phyloP scores from a whole-genome alignment of 2,113 vertebrate genomes.

The Aplodontia rufa region DNA sequence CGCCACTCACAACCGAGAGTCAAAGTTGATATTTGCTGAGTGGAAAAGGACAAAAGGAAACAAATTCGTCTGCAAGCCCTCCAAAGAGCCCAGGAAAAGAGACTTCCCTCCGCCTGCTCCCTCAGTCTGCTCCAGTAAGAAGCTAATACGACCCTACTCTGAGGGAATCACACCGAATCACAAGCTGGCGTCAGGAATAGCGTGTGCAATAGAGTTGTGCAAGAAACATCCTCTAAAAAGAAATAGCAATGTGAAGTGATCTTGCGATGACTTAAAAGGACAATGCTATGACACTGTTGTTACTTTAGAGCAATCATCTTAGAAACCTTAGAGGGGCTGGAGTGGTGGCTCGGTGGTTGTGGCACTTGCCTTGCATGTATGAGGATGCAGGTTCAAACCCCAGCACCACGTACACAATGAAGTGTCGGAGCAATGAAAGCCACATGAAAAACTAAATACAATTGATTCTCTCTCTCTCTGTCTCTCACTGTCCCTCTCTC shows the following conservation, averaged over 20 bases:
- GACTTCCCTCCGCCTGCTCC: neutral
- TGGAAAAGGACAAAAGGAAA: conserved; percentile 72
- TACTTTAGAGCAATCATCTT: neutral
- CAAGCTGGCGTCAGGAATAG: neutral
- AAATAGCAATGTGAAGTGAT: neutral
- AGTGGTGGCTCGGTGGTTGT: too few relatives aligned
- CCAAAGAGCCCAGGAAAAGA: conserved; percentile 27
- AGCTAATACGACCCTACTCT: neutral
- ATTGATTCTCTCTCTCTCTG: too few relatives aligned
- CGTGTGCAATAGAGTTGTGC: neutral
- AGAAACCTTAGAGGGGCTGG: neutral
- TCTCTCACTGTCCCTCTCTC: too few relatives aligned
- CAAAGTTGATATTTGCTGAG: conserved; percentile 68
- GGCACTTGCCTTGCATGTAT: too few relatives aligned
- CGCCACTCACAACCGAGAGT: conserved; percentile 62
- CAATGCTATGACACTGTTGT: neutral
- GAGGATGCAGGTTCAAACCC: too few relatives aligned
- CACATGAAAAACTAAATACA: too few relatives aligned
- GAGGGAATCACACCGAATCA: neutral
- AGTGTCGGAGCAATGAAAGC: too few relatives aligned
- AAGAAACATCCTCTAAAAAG: neutral
- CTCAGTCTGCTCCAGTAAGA: fast-evolving
- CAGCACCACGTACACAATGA: too few relatives aligned
- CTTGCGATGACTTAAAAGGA: neutral
- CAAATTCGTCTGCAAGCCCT: conserved; percentile 51